Percentiles rank a stretch among this genome's conserved stretches.
phyloP scores from a whole-genome alignment of 2,888 invertebrate genomes.

The Acleris cristana region DNA sequence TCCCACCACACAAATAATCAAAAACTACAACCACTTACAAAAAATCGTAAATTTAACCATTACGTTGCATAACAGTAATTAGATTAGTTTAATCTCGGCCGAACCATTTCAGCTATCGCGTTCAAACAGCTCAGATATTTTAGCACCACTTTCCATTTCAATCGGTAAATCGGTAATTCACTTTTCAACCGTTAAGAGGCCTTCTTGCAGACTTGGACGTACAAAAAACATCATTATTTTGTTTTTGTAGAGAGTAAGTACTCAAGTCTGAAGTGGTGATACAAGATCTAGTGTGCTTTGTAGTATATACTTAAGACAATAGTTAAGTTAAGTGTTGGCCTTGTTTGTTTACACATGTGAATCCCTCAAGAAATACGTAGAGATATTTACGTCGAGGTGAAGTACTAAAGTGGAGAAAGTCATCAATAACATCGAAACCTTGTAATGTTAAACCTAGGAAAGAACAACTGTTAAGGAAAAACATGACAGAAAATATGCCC shows the following conservation, averaged over 20 bases:
- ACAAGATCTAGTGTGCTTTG: too few relatives aligned
- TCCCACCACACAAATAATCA: not conserved
- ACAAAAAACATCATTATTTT: not conserved
- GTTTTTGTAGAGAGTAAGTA: not conserved
- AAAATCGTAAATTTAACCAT: not conserved
- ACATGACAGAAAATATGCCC: too few relatives aligned
- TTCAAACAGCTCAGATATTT: conserved; percentile 35
- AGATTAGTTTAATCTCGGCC: not conserved
- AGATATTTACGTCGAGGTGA: too few relatives aligned
- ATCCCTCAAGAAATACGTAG: too few relatives aligned
- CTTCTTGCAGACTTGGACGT: not conserved
- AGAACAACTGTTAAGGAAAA: too few relatives aligned
- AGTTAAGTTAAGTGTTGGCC: too few relatives aligned
- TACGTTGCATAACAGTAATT: conserved; percentile 7
- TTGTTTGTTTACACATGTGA: too few relatives aligned
- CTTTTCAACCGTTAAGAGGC: conserved; percentile 30
- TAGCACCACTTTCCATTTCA: conserved; percentile 43
- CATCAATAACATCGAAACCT: too few relatives aligned
- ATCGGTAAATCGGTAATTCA: conserved; percentile 18
- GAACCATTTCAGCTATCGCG: conserved; percentile 5
- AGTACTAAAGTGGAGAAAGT: too few relatives aligned
- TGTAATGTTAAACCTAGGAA: too few relatives aligned
- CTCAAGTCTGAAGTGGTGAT: not conserved
- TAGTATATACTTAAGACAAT: too few relatives aligned
- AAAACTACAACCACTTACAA: not conserved